These are phyloP conservation scores for Ophonus ardosiacus DNA, from an alignment of 2,888 invertebrate genomes.

Conservation along the genomic window DNA sequence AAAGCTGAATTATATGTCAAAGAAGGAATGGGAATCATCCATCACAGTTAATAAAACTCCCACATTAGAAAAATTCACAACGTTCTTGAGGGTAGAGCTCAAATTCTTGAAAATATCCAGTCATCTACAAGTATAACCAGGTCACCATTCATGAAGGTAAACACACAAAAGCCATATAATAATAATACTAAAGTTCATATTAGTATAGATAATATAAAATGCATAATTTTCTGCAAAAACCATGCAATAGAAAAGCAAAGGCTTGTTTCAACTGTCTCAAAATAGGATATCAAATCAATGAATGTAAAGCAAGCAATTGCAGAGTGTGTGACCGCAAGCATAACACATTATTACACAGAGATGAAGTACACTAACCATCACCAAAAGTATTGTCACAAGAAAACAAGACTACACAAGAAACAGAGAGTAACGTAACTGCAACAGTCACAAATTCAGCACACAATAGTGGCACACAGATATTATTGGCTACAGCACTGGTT, in stretches of 20 bases:
- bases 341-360: background rate
- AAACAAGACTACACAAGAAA: too few relatives aligned
- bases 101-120: constrained; percentile 26
- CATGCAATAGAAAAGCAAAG: background rate
- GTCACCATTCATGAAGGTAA: background rate
- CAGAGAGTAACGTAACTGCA: too few relatives aligned
- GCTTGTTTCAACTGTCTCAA: constrained; percentile 33
- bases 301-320: constrained; percentile 9
- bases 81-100: background rate
- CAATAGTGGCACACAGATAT: background rate
- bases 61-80: background rate
- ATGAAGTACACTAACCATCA: background rate
- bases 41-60: constrained; percentile 3
- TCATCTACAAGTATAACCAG: background rate
- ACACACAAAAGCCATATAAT: too few relatives aligned
- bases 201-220: background rate
- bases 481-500: constrained; percentile 65
- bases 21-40: constrained; percentile 11
- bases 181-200: too few relatives aligned
- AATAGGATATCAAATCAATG: background rate
- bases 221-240: too few relatives aligned
- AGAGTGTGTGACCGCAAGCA: background rate
- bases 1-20: constrained; percentile 10
- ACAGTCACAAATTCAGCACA: background rate
- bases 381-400: background rate